Evolutionary conservation across 2,888 invertebrate species (phyloP).

Genomic region (Lithophane socia): DNA sequence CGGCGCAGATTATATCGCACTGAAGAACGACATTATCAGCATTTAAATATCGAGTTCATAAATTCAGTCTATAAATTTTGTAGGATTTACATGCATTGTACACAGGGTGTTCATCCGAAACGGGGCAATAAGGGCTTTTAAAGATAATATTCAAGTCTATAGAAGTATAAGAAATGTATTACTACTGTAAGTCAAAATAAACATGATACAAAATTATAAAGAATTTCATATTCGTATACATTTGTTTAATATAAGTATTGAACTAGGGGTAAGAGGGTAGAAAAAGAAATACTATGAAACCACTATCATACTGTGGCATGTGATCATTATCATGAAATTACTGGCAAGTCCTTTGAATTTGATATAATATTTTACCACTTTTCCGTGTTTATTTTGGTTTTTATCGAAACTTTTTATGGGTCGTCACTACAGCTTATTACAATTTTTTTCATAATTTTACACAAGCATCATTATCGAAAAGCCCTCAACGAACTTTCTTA

Average conservation of each 20-base stretch:
- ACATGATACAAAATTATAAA: constrained; percentile 42
- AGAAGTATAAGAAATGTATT: constrained; percentile 7
- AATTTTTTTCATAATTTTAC: constrained; percentile 1
- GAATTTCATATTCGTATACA: constrained; percentile 34
- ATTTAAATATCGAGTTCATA: neutral
- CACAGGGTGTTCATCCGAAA: constrained; percentile 7
- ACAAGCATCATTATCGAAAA: neutral
- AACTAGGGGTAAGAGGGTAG: constrained; percentile 58
- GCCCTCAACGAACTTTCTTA: neutral
- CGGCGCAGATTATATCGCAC: neutral
- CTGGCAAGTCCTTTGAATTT: neutral
- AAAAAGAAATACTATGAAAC: constrained; percentile 32
- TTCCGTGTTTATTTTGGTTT: neutral
- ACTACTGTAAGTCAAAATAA: constrained; percentile 35
- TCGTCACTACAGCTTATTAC: neutral
- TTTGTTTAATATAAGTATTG: constrained; percentile 87
- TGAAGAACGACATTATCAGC: neutral
- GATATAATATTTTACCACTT: neutral
- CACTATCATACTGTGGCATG: constrained; percentile 53
- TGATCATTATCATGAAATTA: neutral
- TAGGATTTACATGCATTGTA: constrained; percentile 37
- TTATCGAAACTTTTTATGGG: neutral
- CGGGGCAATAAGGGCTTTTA: neutral
- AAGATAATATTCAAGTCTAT: constrained; percentile 15
- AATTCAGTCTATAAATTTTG: neutral